Conservation (phyloP, 2,888 invertebrate species). For the Dryomyza anilis region DNA sequence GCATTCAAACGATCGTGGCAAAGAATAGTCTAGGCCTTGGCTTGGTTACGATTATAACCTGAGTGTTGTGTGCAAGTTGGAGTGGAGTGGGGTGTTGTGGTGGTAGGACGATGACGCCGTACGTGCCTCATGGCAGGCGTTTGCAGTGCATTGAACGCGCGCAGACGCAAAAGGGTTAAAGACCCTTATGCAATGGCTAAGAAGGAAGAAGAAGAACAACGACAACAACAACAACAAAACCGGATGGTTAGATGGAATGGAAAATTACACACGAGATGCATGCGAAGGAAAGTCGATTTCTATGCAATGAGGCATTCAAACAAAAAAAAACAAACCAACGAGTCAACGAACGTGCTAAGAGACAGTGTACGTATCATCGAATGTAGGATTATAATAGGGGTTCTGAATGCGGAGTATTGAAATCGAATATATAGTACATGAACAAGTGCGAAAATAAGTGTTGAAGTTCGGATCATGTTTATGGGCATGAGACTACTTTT, state of each 20-base stretch:
- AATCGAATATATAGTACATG: too few species aligned
- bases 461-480: too few species aligned
- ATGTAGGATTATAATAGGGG: background rate
- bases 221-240: background rate
- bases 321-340: background rate
- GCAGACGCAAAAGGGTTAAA: constrained; percentile 50
- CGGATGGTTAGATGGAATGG: constrained; percentile 13
- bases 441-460: too few species aligned
- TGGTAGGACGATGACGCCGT: constrained; percentile 1
- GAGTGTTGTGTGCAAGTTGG: too few species aligned
- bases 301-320: background rate
- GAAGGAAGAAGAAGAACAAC: background rate
- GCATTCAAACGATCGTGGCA: too few species aligned
- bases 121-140: constrained; percentile 29
- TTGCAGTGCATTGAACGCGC: constrained; percentile 45
- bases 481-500: too few species aligned
- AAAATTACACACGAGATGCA: constrained; percentile 21
- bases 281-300: background rate
- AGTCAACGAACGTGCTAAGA: background rate
- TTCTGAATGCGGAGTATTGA: too few species aligned
- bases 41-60: too few species aligned
- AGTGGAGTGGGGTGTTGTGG: too few species aligned
- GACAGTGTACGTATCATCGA: background rate
- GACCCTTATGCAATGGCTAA: constrained; percentile 43
- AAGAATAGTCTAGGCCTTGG: too few species aligned